Evolutionary conservation across 2,797 vertebrate genomes (phyloP).

Genomic region (Pantherophis vulpinus): DNA sequence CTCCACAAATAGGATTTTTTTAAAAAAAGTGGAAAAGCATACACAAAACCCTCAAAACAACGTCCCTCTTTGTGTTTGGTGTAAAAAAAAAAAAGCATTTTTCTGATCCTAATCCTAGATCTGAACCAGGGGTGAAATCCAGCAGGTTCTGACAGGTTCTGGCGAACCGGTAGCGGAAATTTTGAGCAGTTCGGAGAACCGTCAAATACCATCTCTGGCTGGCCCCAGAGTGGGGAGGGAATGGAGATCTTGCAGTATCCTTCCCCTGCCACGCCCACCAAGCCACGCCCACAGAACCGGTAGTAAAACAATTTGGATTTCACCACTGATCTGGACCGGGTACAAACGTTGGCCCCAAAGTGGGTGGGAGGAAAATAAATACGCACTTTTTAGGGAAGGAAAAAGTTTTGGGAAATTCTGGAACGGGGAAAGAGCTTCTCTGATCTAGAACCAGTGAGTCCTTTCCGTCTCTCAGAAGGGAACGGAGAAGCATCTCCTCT

Average conservation of each 20-base stretch:
- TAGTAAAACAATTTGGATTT: no score
- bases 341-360: background rate
- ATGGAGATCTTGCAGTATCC: no score
- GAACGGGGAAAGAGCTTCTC: background rate
- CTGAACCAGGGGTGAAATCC: background rate
- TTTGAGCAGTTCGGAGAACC: no score
- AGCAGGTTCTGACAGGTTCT: no score
- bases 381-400: background rate
- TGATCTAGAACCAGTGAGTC: background rate
- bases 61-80: background rate
- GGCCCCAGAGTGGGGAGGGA: no score
- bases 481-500: accelerated
- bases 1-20: background rate
- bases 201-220: no score
- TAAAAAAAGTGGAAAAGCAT: background rate
- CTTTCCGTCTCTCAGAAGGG: background rate
- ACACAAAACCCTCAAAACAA: background rate
- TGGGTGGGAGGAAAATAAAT: background rate
- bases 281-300: no score
- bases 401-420: background rate
- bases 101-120: background rate
- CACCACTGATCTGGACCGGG: background rate
- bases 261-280: no score
- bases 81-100: background rate
- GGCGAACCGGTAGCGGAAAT: no score